Conservation (phyloP, 2,113 vertebrate genomes). For the Cygnus atratus region DNA sequence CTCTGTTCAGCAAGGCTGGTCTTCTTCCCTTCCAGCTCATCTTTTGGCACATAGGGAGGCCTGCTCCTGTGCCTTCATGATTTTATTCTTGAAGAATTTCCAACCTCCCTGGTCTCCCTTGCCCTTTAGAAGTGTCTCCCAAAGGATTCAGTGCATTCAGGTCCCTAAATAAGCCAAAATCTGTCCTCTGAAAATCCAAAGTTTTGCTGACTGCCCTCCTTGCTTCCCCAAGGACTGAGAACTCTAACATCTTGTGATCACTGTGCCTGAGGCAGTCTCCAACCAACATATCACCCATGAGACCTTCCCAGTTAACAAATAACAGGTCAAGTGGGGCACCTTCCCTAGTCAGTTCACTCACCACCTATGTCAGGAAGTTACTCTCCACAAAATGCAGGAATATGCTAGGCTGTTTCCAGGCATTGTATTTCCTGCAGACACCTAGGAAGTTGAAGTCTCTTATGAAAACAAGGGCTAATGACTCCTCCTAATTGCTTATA, state of each 20-base stretch:
- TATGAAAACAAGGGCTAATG: neutral
- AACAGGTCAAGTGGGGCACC: neutral
- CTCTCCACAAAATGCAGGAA: neutral
- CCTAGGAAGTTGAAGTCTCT: no score
- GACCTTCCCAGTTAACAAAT: neutral
- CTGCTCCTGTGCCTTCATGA: neutral
- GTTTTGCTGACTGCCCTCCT: neutral
- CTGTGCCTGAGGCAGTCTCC: neutral
- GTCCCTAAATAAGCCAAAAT: neutral
- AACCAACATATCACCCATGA: neutral
- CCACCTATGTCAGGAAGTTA: neutral
- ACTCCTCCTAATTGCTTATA: neutral
- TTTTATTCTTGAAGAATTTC: neutral
- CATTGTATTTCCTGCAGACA: neutral
- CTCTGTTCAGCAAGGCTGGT: neutral
- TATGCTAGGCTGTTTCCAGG: neutral
- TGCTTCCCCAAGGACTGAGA: neutral
- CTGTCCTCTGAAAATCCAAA: neutral
- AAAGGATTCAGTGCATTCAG: neutral
- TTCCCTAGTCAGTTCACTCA: neutral
- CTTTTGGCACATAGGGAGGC: neutral
- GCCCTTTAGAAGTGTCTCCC: neutral
- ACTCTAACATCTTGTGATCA: neutral
- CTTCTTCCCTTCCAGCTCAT: neutral
- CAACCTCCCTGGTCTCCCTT: neutral